Conservation (phyloP, 2,797 vertebrate species). For the Spizella passerina region DNA sequence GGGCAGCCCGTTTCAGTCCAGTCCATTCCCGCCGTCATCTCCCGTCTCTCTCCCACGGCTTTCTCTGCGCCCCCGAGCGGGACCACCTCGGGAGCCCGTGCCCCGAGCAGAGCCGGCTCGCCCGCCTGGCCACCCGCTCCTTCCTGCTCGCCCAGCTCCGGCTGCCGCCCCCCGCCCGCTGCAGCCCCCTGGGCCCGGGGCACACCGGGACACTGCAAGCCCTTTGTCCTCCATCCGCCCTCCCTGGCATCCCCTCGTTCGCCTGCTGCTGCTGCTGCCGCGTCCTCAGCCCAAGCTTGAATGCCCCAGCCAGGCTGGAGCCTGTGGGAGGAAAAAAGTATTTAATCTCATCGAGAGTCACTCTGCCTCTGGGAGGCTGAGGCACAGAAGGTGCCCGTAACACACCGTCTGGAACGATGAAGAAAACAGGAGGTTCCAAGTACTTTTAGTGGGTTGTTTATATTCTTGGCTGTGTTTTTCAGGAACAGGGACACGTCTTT, state of each 20-base stretch:
- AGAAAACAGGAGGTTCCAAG: not conserved
- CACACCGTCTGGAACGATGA: rapidly evolving
- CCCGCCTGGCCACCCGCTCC: not conserved
- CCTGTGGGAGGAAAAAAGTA: not conserved
- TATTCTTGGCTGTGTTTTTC: not conserved
- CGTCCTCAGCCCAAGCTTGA: not conserved
- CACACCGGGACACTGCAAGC: rapidly evolving
- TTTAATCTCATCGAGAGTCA: not conserved
- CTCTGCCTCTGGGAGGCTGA: not conserved
- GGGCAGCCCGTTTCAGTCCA: too few relatives aligned
- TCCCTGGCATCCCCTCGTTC: rapidly evolving
- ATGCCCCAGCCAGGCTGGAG: not conserved
- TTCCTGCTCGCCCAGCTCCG: not conserved
- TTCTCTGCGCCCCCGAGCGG: not conserved
- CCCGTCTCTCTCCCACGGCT: rapidly evolving
- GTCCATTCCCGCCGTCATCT: too few relatives aligned
- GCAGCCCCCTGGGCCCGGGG: too few relatives aligned
- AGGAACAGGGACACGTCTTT: not conserved
- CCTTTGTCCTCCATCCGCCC: too few relatives aligned
- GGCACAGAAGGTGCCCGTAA: rapidly evolving
- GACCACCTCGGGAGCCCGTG: rapidly evolving
- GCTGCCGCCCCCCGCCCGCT: not conserved
- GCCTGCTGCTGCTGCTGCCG: not conserved
- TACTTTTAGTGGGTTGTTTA: not conserved
- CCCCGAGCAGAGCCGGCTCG: not conserved